phyloP scores from a whole-genome alignment of 2,888 invertebrate species.

The Brenthis daphne region DNA sequence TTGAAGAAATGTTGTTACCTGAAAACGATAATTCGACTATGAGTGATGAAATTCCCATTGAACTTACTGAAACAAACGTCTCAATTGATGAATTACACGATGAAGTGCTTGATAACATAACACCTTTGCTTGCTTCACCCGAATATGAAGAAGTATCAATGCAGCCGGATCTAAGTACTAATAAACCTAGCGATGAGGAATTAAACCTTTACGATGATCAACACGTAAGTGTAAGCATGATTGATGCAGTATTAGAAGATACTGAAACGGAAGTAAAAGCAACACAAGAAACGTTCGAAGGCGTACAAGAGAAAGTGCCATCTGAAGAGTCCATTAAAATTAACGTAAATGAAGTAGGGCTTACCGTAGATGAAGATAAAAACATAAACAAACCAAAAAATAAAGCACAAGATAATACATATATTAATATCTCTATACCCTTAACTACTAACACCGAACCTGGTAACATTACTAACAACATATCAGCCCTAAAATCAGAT shows the following conservation, averaged over 20 bases:
- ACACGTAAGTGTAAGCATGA: constrained; percentile 60
- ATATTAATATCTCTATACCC: constrained; percentile 26
- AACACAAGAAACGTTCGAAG: not conserved
- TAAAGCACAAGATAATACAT: constrained; percentile 12
- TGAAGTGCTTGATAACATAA: constrained; percentile 52
- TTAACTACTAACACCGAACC: constrained; percentile 55
- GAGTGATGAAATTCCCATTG: constrained; percentile 65
- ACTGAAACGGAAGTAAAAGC: constrained; percentile 1
- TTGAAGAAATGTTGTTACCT: constrained; percentile 74
- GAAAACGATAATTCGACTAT: constrained; percentile 70
- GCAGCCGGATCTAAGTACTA: not conserved
- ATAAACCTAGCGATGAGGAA: constrained; percentile 41
- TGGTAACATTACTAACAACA: constrained; percentile 55
- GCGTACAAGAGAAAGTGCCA: constrained; percentile 47
- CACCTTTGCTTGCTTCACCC: constrained; percentile 18
- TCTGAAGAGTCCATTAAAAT: constrained; percentile 9
- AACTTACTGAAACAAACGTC: constrained; percentile 56
- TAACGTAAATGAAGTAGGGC: not conserved
- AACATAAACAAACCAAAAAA: not conserved
- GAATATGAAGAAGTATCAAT: constrained; percentile 22
- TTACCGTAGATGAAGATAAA: not conserved
- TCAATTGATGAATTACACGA: constrained; percentile 59
- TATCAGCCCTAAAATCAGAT: constrained; percentile 69
- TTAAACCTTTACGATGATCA: constrained; percentile 46
- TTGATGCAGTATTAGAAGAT: constrained; percentile 58